Percentiles rank a stretch among this genome's conserved stretches.
phyloP scores from a whole-genome alignment of 1,140 invertebrate species.

The Halotydeus destructor region DNA sequence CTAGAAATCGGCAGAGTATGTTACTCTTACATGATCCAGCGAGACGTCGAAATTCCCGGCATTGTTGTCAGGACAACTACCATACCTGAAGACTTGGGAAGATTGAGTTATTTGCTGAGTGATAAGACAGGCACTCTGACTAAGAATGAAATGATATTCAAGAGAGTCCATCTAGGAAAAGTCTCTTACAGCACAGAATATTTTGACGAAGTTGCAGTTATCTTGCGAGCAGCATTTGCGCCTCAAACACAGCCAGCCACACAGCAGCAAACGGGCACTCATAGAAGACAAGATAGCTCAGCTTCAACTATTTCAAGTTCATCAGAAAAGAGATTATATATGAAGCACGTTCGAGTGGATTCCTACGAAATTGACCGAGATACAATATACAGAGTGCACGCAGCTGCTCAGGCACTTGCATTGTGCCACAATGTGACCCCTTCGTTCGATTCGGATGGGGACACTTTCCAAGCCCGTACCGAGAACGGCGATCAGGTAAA shows the following conservation, averaged over 20 bases:
- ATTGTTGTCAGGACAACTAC: conserved; percentile 96
- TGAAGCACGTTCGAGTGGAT: conserved; percentile 13
- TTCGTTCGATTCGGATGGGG: conserved; percentile 46
- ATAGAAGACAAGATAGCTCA: conserved; percentile 14
- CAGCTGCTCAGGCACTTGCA: conserved; percentile 80
- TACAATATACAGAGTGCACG: conserved; percentile 38
- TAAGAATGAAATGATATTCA: conserved; percentile 97
- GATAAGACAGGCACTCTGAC: conserved; percentile 98
- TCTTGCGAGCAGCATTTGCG: conserved; percentile 20
- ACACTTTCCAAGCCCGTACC: not conserved
- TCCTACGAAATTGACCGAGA: conserved; percentile 17
- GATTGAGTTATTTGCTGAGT: conserved; percentile 81
- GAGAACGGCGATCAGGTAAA: not conserved
- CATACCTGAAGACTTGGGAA: conserved; percentile 91
- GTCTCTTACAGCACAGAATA: conserved; percentile 65
- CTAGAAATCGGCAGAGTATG: conserved; percentile 95
- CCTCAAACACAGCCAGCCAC: conserved; percentile 5
- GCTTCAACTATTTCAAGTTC: conserved; percentile 14
- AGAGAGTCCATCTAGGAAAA: conserved; percentile 73
- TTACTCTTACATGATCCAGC: conserved; percentile 89
- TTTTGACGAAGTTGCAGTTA: conserved; percentile 43
- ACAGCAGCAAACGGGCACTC: conserved; percentile 9
- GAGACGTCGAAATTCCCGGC: conserved; percentile 72
- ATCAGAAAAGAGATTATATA: conserved; percentile 8
- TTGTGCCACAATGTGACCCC: conserved; percentile 98